These are phyloP conservation scores for Phyllotreta striolata DNA, from an alignment of 2,888 invertebrate species.

Conservation along the genomic window DNA sequence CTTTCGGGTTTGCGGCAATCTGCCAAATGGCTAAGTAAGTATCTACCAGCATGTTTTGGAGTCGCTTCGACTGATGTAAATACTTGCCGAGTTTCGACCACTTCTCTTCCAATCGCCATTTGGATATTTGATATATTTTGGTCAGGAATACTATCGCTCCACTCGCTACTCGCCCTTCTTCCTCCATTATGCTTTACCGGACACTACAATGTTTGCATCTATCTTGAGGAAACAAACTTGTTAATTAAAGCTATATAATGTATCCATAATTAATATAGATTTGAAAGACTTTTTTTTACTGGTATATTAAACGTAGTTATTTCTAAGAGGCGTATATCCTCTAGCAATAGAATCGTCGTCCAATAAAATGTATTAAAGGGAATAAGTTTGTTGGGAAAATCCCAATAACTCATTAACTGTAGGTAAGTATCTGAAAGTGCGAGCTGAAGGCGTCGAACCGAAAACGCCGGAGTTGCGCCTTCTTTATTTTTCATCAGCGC, in stretches of 20 bases:
- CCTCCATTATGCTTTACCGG: conserved; percentile 4
- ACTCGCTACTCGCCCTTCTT: too few relatives aligned
- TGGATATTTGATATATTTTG: conserved; percentile 37
- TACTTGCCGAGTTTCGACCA: conserved; percentile 37
- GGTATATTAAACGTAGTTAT: too few relatives aligned
- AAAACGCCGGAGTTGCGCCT: conserved; percentile 26
- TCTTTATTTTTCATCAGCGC: conserved; percentile 31
- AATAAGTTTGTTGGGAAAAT: conserved; percentile 30
- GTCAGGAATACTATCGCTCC: conserved; percentile 6
- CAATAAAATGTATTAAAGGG: background rate
- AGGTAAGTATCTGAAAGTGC: conserved; percentile 34
- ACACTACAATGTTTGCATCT: conserved; percentile 8
- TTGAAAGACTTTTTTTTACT: too few relatives aligned
- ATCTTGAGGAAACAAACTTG: conserved; percentile 23
- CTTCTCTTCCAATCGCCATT: conserved; percentile 29
- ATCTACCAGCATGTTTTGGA: conserved; percentile 32
- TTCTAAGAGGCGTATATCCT: too few relatives aligned
- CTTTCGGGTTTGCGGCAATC: conserved; percentile 48
- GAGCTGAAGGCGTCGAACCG: conserved; percentile 28
- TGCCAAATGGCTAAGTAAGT: conserved; percentile 43
- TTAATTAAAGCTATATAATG: too few relatives aligned
- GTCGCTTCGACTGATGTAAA: conserved; percentile 27
- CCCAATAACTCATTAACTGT: conserved; percentile 42
- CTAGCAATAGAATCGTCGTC: too few relatives aligned
- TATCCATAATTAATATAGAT: too few relatives aligned